Percentiles rank a stretch among this genome's conserved stretches.
These are phyloP conservation scores for Silvanus unidentatus DNA, from an alignment of 2,888 invertebrate genomes.

Conservation along the genomic window DNA sequence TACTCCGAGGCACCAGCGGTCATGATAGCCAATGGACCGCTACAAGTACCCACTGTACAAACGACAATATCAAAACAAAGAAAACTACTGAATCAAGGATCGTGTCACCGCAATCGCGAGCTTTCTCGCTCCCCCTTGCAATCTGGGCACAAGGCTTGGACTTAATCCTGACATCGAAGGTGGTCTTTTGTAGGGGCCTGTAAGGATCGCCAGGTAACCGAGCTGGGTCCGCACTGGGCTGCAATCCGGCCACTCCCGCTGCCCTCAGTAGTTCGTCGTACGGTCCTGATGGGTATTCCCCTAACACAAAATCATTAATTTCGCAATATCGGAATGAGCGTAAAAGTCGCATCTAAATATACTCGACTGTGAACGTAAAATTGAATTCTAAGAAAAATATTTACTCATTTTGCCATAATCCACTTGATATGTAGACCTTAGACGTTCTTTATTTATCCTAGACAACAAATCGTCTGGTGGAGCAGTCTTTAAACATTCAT, in stretches of 20 bases:
- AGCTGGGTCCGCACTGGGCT: conserved; percentile 54
- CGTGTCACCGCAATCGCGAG: conserved; percentile 4
- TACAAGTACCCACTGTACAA: conserved; percentile 2
- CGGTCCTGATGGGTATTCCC: conserved; percentile 51
- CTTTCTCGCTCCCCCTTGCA: neutral
- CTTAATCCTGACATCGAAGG: too few relatives aligned
- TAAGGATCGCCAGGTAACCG: conserved; percentile 56
- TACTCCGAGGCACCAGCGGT: conserved; percentile 52
- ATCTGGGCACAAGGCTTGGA: too few relatives aligned
- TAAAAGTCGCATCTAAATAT: neutral
- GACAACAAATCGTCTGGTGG: conserved; percentile 55
- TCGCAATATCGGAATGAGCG: neutral
- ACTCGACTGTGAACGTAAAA: neutral
- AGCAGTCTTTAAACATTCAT: conserved; percentile 55
- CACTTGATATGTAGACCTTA: conserved; percentile 58
- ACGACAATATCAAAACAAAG: too few relatives aligned
- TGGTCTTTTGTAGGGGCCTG: conserved; percentile 49
- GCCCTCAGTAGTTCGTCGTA: conserved; percentile 55
- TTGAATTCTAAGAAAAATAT: conserved; percentile 11
- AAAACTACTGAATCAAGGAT: too few relatives aligned
- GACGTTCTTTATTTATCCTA: conserved; percentile 56
- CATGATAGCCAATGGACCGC: conserved; percentile 13
- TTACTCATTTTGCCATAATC: conserved; percentile 52
- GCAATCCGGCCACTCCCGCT: conserved; percentile 50
- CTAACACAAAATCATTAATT: conserved; percentile 25